A percentile compares a stretch with the other conserved stretches of the same genome.
Evolutionary conservation across 2,888 invertebrate species (phyloP).

Genomic region (Cerastis rubricosa): DNA sequence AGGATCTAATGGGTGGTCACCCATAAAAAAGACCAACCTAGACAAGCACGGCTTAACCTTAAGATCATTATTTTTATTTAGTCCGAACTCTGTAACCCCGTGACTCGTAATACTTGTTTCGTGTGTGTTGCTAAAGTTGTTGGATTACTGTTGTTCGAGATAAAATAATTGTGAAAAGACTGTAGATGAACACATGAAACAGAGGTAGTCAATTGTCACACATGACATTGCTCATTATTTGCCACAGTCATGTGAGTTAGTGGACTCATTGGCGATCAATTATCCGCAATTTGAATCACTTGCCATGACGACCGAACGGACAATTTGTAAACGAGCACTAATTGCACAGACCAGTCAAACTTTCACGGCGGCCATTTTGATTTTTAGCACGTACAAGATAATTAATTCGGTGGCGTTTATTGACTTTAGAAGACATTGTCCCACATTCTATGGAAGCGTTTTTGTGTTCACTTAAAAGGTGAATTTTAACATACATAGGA

Average conservation of each 20-base stretch:
- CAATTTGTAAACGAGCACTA: conserved; percentile 83
- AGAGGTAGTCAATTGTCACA: conserved; percentile 67
- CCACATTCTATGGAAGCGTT: conserved; percentile 54
- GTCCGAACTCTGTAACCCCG: too few species aligned
- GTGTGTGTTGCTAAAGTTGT: not conserved
- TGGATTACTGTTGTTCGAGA: not conserved
- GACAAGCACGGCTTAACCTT: too few species aligned
- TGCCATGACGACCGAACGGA: conserved; percentile 78
- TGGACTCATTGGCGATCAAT: conserved; percentile 85
- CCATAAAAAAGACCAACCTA: too few species aligned
- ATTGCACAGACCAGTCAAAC: conserved; percentile 82
- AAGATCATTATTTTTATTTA: too few species aligned
- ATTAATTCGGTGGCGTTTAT: conserved; percentile 73
- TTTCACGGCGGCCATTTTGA: conserved; percentile 72
- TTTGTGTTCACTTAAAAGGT: conserved; percentile 42
- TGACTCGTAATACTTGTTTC: too few species aligned
- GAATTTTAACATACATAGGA: conserved; percentile 26
- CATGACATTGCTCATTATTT: conserved; percentile 73
- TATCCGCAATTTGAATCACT: conserved; percentile 87
- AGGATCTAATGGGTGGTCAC: too few species aligned
- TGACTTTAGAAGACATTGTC: conserved; percentile 64
- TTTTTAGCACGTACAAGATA: conserved; percentile 76
- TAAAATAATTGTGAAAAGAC: not conserved
- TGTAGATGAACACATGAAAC: conserved; percentile 56
- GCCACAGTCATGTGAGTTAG: conserved; percentile 80